These are phyloP conservation scores for Physocephala rufipes DNA, from an alignment of 2,888 invertebrate species.

Conservation along the genomic window DNA sequence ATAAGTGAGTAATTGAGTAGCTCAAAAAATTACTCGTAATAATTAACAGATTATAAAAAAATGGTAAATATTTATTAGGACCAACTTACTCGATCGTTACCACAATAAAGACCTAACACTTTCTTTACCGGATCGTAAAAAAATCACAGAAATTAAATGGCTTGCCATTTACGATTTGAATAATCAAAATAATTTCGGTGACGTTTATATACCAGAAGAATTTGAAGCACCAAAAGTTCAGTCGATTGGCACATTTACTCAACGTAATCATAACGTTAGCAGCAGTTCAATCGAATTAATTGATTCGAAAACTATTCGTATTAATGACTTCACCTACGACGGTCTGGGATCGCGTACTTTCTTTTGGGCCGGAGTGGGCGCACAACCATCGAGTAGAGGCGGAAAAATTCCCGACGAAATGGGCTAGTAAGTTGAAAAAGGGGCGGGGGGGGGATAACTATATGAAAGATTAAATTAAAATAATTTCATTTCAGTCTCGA, in stretches of 20 bases:
- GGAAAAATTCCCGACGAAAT: constrained; percentile 86
- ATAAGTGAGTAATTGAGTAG: constrained; percentile 75
- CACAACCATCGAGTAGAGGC: constrained; percentile 85
- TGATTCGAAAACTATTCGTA: constrained; percentile 82
- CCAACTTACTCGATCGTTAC: constrained; percentile 86
- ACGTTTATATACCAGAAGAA: constrained; percentile 88
- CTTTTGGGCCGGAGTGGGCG: constrained; percentile 90
- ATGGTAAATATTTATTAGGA: constrained; percentile 67
- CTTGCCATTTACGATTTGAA: constrained; percentile 87
- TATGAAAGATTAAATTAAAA: constrained; percentile 6
- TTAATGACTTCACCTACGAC: constrained; percentile 81
- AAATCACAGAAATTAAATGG: constrained; percentile 89
- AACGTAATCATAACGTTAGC: constrained; percentile 73
- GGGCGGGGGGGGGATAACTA: not conserved
- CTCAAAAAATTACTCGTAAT: not conserved
- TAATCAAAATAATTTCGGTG: constrained; percentile 88
- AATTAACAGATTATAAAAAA: not conserved
- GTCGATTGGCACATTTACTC: constrained; percentile 68
- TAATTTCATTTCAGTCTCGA: constrained; percentile 73
- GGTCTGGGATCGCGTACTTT: constrained; percentile 79
- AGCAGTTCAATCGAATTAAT: constrained; percentile 79
- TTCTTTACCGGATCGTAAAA: constrained; percentile 84
- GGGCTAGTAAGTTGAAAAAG: constrained; percentile 88
- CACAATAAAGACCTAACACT: constrained; percentile 85
- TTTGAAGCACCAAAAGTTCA: constrained; percentile 85